Base-by-base conservation (phyloP, 1,140 invertebrate genomes). In the Ostrea denselamellosa region DNA sequence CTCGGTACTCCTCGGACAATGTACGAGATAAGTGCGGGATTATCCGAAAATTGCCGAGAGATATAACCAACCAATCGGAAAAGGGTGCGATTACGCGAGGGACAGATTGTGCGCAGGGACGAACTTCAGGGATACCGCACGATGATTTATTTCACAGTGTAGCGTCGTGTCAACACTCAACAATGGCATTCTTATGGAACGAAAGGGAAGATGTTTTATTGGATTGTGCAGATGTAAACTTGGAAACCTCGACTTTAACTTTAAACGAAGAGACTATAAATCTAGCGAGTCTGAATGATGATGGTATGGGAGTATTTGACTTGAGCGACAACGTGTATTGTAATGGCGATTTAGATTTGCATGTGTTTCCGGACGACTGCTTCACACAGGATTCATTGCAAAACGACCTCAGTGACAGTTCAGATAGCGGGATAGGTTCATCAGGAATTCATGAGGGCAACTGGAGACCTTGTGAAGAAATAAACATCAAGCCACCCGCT, bases 401-500 rank as follows among this genome's bases (percentile, higher is more conserved):
- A 22, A 77, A 28, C 28, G 68, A 77, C 9, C 68, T 28, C 25
- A 77, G 68, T 77, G 68, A 77, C 25, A 77, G 68, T 77, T 77
- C 68, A 77, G 68, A 77, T 25, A 77, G 68, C 28, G 68, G 68
- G 14, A 77, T 77, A 77, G 68, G 68, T 14, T 77, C 68, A 34
- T 22, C 68, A 8, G 28, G 25, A 28, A 34, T 25, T 9, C 28
- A 12, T 34, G 68, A 77, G 9, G 68, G 68, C 25, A 77, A 77
- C 9, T 77, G 68, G 68, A 22, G 8, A 9, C 25, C 10, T 14
- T 34, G 12, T 77, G 28, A 77, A 5, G 68, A 10, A 77, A 34
- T 28, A 8, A 34, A 77, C 25, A 12, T 12, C 14, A 25, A 77
- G 22, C 25, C 25, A 34, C 68, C 25, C 34, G 34, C 34, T 44